A percentile compares a stretch with the other conserved stretches of the same genome.
Conservation (phyloP, 1,140 invertebrate species). For the Chymomyza costata region DNA sequence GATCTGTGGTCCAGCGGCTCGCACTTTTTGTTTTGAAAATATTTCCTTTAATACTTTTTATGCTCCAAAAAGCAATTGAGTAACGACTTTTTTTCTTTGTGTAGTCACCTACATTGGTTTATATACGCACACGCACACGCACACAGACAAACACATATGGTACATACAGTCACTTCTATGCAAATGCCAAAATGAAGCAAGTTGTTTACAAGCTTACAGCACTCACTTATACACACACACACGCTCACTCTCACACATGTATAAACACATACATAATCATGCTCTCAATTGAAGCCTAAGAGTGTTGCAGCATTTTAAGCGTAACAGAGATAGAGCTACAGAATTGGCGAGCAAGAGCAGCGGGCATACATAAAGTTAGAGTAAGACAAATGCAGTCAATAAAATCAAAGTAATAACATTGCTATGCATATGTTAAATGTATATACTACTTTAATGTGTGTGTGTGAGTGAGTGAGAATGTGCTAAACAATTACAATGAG, state of each 20-base stretch:
- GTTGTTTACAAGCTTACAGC: slow-evolving; percentile 8
- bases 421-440: slow-evolving; percentile 5
- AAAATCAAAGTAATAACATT: slow-evolving; percentile 53
- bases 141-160: no score
- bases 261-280: slow-evolving; percentile 1
- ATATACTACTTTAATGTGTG: not conserved
- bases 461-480: slow-evolving; percentile 25
- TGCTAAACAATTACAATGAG: slow-evolving; percentile 67
- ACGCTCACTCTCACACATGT: not conserved
- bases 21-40: no score
- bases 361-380: not conserved
- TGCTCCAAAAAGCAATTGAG: no score
- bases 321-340: slow-evolving; percentile 4
- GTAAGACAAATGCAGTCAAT: slow-evolving; percentile 54
- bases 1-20: not conserved
- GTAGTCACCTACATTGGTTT: no score
- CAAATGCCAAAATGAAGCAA: slow-evolving; percentile 17
- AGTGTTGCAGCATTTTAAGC: not conserved
- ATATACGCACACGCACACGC: no score
- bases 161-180: slow-evolving; percentile 30
- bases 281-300: not conserved
- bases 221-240: not conserved
- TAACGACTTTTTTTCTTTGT: no score
- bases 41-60: no score
- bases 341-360: not conserved